Conservation (phyloP, 2,888 invertebrate species). For the Bombylius discolor region DNA sequence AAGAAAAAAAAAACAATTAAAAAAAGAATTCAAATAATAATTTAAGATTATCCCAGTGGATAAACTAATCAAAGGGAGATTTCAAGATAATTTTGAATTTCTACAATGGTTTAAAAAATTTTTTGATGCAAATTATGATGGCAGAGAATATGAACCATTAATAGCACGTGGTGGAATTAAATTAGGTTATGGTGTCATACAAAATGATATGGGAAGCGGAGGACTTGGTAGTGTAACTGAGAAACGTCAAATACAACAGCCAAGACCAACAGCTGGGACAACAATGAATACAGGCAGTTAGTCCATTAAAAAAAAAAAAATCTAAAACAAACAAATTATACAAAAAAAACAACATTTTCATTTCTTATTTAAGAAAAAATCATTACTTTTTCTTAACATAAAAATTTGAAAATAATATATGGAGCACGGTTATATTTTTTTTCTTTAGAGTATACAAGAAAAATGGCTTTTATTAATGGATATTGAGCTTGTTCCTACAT, state of each 20-base stretch:
- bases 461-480: no score
- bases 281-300: conserved; percentile 17
- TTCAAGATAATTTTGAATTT: conserved; percentile 99
- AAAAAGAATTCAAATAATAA: neutral
- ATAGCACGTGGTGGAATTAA: conserved; percentile 73
- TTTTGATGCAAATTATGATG: conserved; percentile 99
- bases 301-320: conserved; percentile 4
- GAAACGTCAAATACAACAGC: conserved; percentile 29
- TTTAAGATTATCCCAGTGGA: conserved; percentile 94
- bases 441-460: neutral
- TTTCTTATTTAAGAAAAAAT: neutral
- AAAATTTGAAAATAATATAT: neutral
- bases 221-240: conserved; percentile 26
- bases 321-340: no score
- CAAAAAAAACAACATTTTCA: no score
- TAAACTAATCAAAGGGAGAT: conserved; percentile 96
- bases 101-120: conserved; percentile 99
- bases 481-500: no score
- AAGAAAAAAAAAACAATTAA: neutral
- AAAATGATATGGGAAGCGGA: conserved; percentile 18
- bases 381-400: neutral
- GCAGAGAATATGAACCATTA: conserved; percentile 87
- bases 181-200: conserved; percentile 56
- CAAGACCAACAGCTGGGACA: conserved; percentile 16
- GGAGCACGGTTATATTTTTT: conserved; percentile 14